phyloP scores from a whole-genome alignment of 1,140 invertebrate genomes.

The Scaptomyza pallida region DNA sequence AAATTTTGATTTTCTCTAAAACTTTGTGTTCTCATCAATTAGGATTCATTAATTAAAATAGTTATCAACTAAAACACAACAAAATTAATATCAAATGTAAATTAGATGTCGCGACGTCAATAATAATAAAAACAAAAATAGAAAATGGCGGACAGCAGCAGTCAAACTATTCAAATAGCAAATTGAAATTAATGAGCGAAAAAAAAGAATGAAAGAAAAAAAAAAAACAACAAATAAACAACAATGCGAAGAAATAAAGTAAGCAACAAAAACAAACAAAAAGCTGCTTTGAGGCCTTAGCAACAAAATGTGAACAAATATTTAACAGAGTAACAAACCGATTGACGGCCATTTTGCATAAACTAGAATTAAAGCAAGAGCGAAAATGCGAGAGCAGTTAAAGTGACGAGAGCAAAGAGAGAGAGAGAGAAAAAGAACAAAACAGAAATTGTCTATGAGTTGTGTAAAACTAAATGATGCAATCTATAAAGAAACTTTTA shows the following conservation, averaged over 20 bases:
- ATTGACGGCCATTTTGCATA: slow-evolving; percentile 46
- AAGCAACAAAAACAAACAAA: slow-evolving; percentile 5
- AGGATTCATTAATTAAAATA: too few species aligned
- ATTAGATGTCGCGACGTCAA: slow-evolving; percentile 18
- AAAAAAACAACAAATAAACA: neutral
- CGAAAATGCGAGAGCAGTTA: neutral
- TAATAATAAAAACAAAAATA: too few species aligned
- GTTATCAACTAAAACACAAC: neutral
- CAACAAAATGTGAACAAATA: slow-evolving; percentile 38
- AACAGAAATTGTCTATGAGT: neutral
- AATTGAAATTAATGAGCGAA: slow-evolving; percentile 56
- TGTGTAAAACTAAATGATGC: neutral
- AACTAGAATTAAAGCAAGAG: neutral
- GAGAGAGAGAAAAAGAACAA: neutral
- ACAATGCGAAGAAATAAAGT: slow-evolving; percentile 11
- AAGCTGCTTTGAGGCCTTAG: slow-evolving; percentile 26
- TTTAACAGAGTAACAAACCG: slow-evolving; percentile 23
- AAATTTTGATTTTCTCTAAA: too few species aligned
- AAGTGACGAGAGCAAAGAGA: neutral
- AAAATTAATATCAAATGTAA: neutral
- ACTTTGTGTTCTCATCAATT: too few species aligned
- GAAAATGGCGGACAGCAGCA: slow-evolving; percentile 29
- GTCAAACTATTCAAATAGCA: slow-evolving; percentile 36
- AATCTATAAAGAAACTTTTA: neutral
- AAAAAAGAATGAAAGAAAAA: slow-evolving; percentile 10